Base-by-base conservation (phyloP, 2,797 vertebrate species). In the Coranthus polyacanthus region DNA sequence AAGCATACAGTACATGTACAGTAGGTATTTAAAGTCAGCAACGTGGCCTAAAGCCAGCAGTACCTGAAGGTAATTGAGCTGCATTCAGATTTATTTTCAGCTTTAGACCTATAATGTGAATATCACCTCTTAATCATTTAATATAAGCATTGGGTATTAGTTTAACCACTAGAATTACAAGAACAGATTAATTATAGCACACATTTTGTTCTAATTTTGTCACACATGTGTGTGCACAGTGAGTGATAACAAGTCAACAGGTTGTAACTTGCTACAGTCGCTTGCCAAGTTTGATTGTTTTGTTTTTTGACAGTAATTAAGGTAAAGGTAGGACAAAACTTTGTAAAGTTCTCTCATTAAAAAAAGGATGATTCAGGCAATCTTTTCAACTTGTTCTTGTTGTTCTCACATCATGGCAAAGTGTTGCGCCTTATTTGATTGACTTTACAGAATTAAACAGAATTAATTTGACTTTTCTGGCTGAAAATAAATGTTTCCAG, bases 1-100 rank as follows among this genome's bases (percentile, higher is more conserved):
- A 69, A 75, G 71, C 52, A 71, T 21, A 56, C 17, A 52, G 49
- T 24, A 26, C 57, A 60, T 83, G 37, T n/a, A n/a, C n/a, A n/a
- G n/a, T 43, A 58, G 70, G 52, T 51, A 54, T 83, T 78, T 37
- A 60, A 42, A 41, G 42, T 37, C 57, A 59, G 36, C 18, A 51
- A 60, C 13, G 9, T 69, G 73, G 58, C 44, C 8, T 20, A n/a
- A 13, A n/a, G 18, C 75, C 78, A 70, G 42, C 3, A 44, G 4
- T 57, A 41, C 57, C 36, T 32, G 36, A 44, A 21, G 54, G 38
- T 38, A n/a, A 75, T 44, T 58, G 47, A 38, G 24, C 8, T 0
- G 21, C 63, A 42, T 62, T 41, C 5, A 16, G 45, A 18, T 55
- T 53, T 1, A 61, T 13, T 45, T 70, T 72, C 44, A 49, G 15